Conservation (phyloP, 1,140 invertebrate genomes). For the Drosophila rufa region DNA sequence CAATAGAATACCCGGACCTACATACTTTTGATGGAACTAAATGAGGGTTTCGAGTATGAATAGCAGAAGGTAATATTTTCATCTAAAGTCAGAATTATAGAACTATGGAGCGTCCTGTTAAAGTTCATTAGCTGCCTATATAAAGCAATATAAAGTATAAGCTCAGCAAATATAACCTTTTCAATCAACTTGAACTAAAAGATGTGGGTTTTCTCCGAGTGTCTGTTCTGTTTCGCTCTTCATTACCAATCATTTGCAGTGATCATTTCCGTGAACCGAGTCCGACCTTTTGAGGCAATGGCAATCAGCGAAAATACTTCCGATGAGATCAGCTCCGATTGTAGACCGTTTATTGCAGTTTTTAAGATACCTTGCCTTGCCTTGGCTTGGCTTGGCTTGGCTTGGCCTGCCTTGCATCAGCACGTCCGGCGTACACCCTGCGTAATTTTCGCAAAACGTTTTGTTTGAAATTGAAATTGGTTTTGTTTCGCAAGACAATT, state of each 20-base stretch:
- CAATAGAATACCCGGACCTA: no score
- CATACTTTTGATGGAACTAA: no score
- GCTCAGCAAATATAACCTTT: not conserved
- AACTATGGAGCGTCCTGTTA: no score
- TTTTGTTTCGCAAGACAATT: conserved; percentile 72
- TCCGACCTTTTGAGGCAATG: conserved; percentile 40
- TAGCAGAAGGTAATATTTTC: no score
- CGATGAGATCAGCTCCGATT: conserved; percentile 55
- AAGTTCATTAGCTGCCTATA: no score
- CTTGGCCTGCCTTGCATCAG: conserved; percentile 34
- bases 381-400: conserved; percentile 22
- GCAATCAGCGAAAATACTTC: conserved; percentile 75
- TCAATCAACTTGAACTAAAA: not conserved
- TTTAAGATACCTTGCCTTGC: conserved; percentile 10
- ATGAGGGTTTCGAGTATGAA: no score
- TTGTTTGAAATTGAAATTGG: conserved; percentile 82
- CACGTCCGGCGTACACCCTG: conserved; percentile 67
- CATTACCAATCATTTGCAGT: conserved; percentile 61
- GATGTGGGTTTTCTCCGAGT: conserved; percentile 6
- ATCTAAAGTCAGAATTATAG: no score
- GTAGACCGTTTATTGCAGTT: conserved; percentile 40
- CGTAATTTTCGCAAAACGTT: conserved; percentile 77
- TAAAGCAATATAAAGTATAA: no score
- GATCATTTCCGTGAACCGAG: conserved; percentile 59
- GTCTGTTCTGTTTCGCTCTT: conserved; percentile 29